Base-by-base conservation (phyloP, 2,888 invertebrate species). In the Litoditis marina region DNA sequence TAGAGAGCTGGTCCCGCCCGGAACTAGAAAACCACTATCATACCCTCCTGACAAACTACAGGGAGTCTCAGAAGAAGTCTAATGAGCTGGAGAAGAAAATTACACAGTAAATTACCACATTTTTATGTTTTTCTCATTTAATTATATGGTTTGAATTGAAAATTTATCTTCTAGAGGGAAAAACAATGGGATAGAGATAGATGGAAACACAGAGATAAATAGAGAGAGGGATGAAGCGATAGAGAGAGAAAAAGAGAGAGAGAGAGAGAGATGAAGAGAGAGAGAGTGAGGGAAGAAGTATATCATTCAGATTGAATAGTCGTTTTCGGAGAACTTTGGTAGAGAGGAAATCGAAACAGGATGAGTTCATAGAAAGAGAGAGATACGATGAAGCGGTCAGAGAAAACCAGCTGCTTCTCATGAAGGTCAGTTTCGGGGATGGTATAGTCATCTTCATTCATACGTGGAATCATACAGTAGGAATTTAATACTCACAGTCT, bases 21-120 rank as follows among this genome's bases (percentile, higher is more conserved):
- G 76, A 80, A 55, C 63, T 80, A n/a, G 80, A 80, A 42, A 80
- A 80, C 51, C 66, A 69, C 30, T 80, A 71, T 57, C 78, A 80
- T 60, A 60, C 66, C 22, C 51, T 73, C 39, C 64, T 68, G 32
- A 66, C 59, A 30, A 63, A 72, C 25, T 57, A 70, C 36, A 59
- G 63, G 32, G 67, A 64, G 32, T 49, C 68, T 36, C 74, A 73
- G 50, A 74, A 76, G 60, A 71, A 69, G 44, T 68, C 73, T 27
- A 71, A 69, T 50, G 70, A 71, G 34, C 55, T 76, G 42, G 77
- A 79, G 53, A 78, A 75, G 60, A 64, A 76, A 50, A 50, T 78
- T 8, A 68, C 66, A 59, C 65, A 64, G 78, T 78, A 31, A 63
- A 58, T 27, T 27, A 16, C 31, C 3, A 5, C 13, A 22, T 28